phyloP scores from a whole-genome alignment of 2,797 vertebrate species.

The Phrynocephalus vlangalii region DNA sequence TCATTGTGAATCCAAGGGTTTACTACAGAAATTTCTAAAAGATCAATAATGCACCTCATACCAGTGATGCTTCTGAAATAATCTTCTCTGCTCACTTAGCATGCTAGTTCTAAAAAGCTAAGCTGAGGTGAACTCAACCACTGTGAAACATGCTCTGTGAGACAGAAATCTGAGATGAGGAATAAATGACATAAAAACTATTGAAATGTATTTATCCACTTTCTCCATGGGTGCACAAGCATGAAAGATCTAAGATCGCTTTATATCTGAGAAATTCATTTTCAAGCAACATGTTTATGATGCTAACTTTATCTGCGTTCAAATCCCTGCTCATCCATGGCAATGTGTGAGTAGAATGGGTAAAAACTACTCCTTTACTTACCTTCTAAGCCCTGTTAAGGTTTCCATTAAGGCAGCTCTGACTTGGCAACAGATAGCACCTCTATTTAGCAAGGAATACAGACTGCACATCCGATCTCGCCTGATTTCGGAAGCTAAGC shows the following conservation, averaged over 20 bases:
- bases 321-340: too few species aligned
- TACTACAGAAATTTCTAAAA: conserved; percentile 9
- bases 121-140: background rate
- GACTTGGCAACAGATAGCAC: too few species aligned
- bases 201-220: conserved; percentile 18
- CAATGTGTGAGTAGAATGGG: too few species aligned
- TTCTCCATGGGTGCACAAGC: conserved; percentile 18
- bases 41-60: conserved; percentile 4
- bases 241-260: background rate
- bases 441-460: background rate
- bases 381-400: too few species aligned
- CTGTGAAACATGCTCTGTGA: conserved; percentile 9
- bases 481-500: too few species aligned
- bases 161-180: conserved; percentile 7
- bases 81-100: conserved; percentile 22
- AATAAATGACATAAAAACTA: background rate
- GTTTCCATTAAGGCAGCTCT: too few species aligned
- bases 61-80: conserved; percentile 12
- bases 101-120: background rate
- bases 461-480: background rate
- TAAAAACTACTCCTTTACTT: background rate
- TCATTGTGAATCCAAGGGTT: background rate
- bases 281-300: background rate
- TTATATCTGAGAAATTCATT: background rate
- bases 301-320: too few species aligned